These are phyloP conservation scores for Apeltes quadracus DNA, from an alignment of 2,113 vertebrate genomes.

Conservation along the genomic window DNA sequence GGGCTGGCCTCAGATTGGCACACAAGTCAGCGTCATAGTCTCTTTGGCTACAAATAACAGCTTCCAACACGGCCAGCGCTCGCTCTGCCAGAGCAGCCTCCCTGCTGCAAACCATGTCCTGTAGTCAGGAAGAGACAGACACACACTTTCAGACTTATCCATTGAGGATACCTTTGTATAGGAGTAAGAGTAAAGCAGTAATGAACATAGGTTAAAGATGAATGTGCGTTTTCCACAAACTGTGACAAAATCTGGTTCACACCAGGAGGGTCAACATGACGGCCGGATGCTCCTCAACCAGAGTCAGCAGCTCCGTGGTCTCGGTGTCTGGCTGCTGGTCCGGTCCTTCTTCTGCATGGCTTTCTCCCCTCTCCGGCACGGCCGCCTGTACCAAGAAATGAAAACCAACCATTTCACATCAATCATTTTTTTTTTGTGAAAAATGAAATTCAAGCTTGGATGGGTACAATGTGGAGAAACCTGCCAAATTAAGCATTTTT, in stretches of 20 bases:
- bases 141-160: neutral
- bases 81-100: conserved; percentile 78
- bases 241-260: conserved; percentile 50
- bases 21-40: conserved; percentile 72
- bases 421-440: neutral
- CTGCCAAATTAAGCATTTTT: neutral
- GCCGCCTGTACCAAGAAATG: conserved; percentile 18
- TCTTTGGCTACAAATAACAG: conserved; percentile 76
- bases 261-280: conserved; percentile 87
- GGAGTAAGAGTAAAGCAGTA: neutral
- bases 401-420: conserved; percentile 13
- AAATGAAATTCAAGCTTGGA: neutral
- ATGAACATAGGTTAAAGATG: neutral
- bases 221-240: neutral
- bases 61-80: conserved; percentile 79
- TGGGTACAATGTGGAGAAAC: neutral
- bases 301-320: conserved; percentile 74
- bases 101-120: conserved; percentile 86
- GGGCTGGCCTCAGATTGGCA: conserved; percentile 80
- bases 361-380: conserved; percentile 2
- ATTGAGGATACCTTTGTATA: neutral
- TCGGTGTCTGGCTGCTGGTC: conserved; percentile 55
- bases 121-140: neutral
- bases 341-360: conserved; percentile 5
- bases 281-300: conserved; percentile 83